Evolutionary conservation across 2,888 invertebrate genomes (phyloP).

Genomic region (Synergus gifuensis): DNA sequence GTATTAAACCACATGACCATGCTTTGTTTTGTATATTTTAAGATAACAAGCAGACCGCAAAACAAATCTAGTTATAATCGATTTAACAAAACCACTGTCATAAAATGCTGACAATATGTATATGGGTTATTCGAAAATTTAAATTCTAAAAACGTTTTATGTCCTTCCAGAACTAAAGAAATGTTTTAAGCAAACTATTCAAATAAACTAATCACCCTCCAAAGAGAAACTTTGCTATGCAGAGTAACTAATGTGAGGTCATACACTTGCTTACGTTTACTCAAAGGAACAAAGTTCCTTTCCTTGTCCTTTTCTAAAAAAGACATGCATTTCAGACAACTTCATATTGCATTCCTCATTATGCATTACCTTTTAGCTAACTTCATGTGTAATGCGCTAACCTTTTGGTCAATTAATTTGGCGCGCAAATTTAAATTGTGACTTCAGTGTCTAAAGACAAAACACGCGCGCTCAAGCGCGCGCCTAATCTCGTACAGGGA

Average conservation of each 20-base stretch:
- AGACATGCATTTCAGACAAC: too few species aligned
- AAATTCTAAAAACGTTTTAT: not conserved
- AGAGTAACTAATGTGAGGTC: not conserved
- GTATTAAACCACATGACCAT: not conserved
- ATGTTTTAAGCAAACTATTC: not conserved
- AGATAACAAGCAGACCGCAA: not conserved
- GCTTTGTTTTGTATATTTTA: not conserved
- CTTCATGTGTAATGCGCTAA: too few species aligned
- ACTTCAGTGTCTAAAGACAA: too few species aligned
- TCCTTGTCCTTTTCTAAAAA: too few species aligned
- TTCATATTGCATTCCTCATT: too few species aligned
- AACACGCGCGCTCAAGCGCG: too few species aligned
- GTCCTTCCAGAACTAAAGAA: not conserved
- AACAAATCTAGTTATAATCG: not conserved
- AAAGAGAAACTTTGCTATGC: not conserved
- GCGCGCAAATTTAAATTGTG: too few species aligned
- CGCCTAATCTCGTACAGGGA: too few species aligned
- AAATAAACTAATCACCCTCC: not conserved
- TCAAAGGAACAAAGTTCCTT: not conserved
- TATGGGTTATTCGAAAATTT: too few species aligned
- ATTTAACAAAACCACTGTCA: not conserved
- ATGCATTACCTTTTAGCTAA: too few species aligned
- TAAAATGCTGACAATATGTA: not conserved
- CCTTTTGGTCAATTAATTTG: too few species aligned
- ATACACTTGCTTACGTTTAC: slow-evolving; percentile 17